These are phyloP conservation scores for Magallana angulata DNA, from an alignment of 1,140 invertebrate species.

Conservation along the genomic window DNA sequence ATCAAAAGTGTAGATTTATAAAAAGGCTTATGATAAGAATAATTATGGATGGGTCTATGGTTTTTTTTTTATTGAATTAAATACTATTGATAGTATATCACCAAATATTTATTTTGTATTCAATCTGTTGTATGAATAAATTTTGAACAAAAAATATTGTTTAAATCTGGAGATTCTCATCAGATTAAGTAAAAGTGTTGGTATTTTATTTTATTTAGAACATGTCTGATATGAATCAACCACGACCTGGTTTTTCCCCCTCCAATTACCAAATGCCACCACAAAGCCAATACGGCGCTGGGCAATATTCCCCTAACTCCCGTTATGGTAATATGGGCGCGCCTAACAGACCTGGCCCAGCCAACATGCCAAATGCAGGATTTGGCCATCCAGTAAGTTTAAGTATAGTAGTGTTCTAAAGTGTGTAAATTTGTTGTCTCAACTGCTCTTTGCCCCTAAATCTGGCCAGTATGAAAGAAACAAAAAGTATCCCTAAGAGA, in stretches of 20 bases:
- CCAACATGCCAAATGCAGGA: constrained; percentile 40
- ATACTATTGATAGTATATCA: background rate
- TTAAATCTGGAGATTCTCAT: too few relatives aligned
- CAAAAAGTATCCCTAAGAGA: too few relatives aligned
- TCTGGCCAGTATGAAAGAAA: too few relatives aligned
- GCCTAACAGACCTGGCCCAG: constrained; percentile 33
- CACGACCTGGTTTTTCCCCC: constrained; percentile 51
- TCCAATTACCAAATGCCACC: constrained; percentile 43
- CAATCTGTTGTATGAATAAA: too few relatives aligned
- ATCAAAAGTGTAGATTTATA: too few relatives aligned
- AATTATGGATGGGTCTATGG: background rate
- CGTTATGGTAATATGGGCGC: constrained; percentile 45
- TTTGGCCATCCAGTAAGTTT: constrained; percentile 50
- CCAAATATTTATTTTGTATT: too few relatives aligned
- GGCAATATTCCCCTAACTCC: constrained; percentile 55
- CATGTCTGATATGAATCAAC: constrained; percentile 46
- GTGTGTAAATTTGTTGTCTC: too few relatives aligned
- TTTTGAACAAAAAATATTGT: too few relatives aligned
- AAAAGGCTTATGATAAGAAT: too few relatives aligned
- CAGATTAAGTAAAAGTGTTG: background rate
- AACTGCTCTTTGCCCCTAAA: too few relatives aligned
- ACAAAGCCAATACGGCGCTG: constrained; percentile 47
- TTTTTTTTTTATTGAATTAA: background rate
- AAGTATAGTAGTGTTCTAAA: background rate
- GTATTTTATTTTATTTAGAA: constrained; percentile 41